A percentile compares a stretch with the other conserved stretches of the same genome.
Conservation (phyloP, 2,888 invertebrate species). For the Acleris cristana region DNA sequence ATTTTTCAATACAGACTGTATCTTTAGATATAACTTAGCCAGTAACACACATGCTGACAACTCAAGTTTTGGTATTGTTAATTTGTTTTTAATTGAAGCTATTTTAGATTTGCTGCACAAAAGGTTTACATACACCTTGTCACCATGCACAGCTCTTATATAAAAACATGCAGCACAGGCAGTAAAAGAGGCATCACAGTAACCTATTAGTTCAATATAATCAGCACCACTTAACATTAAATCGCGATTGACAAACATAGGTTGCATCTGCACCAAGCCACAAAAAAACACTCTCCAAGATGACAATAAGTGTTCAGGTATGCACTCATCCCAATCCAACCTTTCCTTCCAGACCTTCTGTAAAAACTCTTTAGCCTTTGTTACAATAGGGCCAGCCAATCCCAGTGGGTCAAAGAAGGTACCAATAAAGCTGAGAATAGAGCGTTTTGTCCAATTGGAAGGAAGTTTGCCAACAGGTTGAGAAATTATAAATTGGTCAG, state of each 20-base stretch:
- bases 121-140: conserved; percentile 2
- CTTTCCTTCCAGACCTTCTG: conserved; percentile 8
- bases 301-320: background rate
- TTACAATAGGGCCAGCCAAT: conserved; percentile 4
- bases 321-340: background rate
- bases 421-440: conserved; percentile 4
- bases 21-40: conserved; percentile 1
- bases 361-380: conserved; percentile 8
- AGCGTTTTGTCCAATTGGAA: conserved; percentile 4
- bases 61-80: conserved; percentile 1
- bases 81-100: background rate
- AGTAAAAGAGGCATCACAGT: conserved; percentile 4
- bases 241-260: background rate
- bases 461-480: background rate
- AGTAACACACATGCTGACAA: conserved; percentile 6
- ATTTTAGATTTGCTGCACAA: conserved; percentile 4
- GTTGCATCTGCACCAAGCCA: background rate
- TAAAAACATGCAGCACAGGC: conserved; percentile 2
- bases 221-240: conserved; percentile 8
- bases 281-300: conserved; percentile 1
- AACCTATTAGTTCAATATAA: conserved; percentile 4
- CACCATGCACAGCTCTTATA: background rate
- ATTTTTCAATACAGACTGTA: background rate
- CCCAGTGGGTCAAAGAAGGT: conserved; percentile 7
- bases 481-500: background rate